Evolutionary conservation across 2,888 invertebrate genomes (phyloP), one percentile per base, ranked within the genome.

Genomic region (Dynastes tityus): DNA sequence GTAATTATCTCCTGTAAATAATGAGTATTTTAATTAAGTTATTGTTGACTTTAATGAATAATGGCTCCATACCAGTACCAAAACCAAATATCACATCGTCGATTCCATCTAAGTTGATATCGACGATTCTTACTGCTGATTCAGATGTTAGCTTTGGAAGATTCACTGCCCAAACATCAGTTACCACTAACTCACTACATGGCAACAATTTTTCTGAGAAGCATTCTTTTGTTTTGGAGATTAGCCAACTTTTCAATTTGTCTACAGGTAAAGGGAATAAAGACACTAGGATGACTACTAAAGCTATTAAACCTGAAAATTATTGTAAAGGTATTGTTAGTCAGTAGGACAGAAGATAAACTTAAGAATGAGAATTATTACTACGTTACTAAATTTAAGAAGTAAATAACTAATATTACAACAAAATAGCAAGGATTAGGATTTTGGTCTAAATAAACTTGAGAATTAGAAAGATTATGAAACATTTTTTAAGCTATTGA

Each of bases 31-130:
- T 8, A 11, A 45, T 9, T 8, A 45, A 45, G 11, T 45, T 45
- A 45, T 45, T 55, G 6, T 22, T 22, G 13, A 4, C 2, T 55
- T 22, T 22, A 55, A 16, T 22, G 9, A 9, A 8, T 45, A 45
- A 45, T 45, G 11, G 2, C 8, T 11, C 9, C 22, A 11, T 65
- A 94, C 94, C 94, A 86, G 95, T 94, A 76, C 94, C 95, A 88
- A 94, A 96, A 80, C 95, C 95, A 80, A 95, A 90, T 76, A 96
- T 90, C 32, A 95, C 90, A 88, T 96, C 96, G 71, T 92, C 90
- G 9, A 93, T 86, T 22, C 91, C 92, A 89, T 96, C 95, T 2
- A 90, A 89, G 88, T 95, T 94, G 0, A 95, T 91, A 87, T 96
- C 95, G 32, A 92, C 89, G 79, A 93, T 90, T 82, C 94, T 90